Base-by-base conservation (phyloP, 1,140 invertebrate species). In the Meloidogyne exigua region DNA sequence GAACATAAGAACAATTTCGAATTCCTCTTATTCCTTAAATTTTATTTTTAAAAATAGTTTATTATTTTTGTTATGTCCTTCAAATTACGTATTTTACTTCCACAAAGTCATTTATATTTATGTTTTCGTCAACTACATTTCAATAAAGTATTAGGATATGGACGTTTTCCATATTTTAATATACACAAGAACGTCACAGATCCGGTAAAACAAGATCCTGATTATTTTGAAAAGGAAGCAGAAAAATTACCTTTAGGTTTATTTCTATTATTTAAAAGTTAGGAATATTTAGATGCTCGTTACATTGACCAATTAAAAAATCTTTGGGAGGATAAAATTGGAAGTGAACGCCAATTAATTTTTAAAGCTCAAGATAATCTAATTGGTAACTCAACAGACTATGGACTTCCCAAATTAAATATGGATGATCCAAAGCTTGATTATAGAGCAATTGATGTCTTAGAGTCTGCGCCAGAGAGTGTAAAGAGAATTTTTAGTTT, bases 401-500 rank as follows among this genome's bases (percentile, higher is more conserved):
- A 85, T 68, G 84, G 84, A 21, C 75, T 87, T 25, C 85, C 85
- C 2, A 68, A 79, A 21, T 32, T 87, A 23, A 85, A 87, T 65
- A 63, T 63, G 23, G 67, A 49, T 1, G 39, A 65, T n/a, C 86
- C 85, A 4, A 71, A 81, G 12, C 68, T 83, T 15, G 76, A 75
- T 25, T 87, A 85, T 73, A 72, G 75, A 76, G 66, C 80, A 36
- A 72, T 87, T 10, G 85, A 87, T 23, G 75, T 67, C 0, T 74
- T 87, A 4, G 70, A 72, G 9, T 73, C 72, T 68, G 86, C 86
- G 9, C 86, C 85, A 0, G 83, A 88, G 39, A 65, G 66, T 69
- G 86, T 87, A 5, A 84, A 86, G 36, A 81, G 79, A 66, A 87
- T 86, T 39, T 86, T 86, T 75, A 85, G 85, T 36, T 68, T 87